Evolutionary conservation across 1,140 invertebrate species (phyloP), one percentile per base, ranked within the genome.

Genomic region (Copidosoma floridanum): DNA sequence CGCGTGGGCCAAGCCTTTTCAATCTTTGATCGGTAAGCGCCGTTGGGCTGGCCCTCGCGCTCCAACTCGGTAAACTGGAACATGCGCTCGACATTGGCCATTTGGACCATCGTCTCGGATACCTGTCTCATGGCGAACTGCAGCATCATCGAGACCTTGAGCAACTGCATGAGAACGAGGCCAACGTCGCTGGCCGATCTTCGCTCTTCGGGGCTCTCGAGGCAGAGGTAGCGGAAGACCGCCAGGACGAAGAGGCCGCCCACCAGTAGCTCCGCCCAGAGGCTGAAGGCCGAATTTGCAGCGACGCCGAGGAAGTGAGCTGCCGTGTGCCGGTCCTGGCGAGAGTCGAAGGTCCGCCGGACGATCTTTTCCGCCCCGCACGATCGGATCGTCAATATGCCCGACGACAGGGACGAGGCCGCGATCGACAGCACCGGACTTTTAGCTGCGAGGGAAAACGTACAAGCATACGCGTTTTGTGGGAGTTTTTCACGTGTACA

Each of bases 51-150:
- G 10, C 76, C 81, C 75, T 89, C 88, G 43, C 76, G 79, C 2
- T 87, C 83, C 0, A 92, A 68, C 43, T 85, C 77, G 0, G 85
- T 86, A 71, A 92, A 93, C 67, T 93, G 88, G 20, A 91, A 64
- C 10, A 92, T 83, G 68, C 91, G 81, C 76, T 93, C 91, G 2
- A 93, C 89, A 48, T 89, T 91, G 2, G 90, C 93, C 87, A 95
- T 92, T 76, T 93, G 88, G 58, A 89, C 90, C 66, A 94, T 84
- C 0, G 91, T 86, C 76, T 94, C 92, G 0, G 91, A 87, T 12
- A 86, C 84, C 74, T 94, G 91, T 44, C 90, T 83, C 50, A 95
- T 88, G 11, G 90, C 90, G 79, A 89, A 89, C 73, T 95, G 92
- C 55, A 95, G 83, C 87, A 93, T 90, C n/a, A 90, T 91, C 52